A percentile compares a stretch with the other conserved stretches of the same genome.
These are phyloP conservation scores for Drosophila anomelani DNA, from an alignment of 2,888 invertebrate species.

Conservation along the genomic window DNA sequence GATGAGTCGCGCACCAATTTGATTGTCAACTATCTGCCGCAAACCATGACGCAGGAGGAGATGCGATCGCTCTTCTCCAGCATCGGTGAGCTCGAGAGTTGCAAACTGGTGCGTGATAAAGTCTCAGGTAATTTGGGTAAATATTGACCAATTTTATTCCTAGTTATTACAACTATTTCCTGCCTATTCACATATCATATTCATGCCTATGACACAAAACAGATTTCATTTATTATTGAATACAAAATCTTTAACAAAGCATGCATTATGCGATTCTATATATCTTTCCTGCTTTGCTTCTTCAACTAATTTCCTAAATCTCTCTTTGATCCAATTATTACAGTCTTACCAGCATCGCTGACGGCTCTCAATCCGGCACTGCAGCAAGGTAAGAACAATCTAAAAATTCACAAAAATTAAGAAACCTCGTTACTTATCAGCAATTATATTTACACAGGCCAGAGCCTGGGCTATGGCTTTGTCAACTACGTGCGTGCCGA, in stretches of 20 bases:
- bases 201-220: background rate
- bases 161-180: background rate
- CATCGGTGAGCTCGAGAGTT: slow-evolving; percentile 98
- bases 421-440: background rate
- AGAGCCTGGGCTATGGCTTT: slow-evolving; percentile 99
- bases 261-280: background rate
- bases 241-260: background rate
- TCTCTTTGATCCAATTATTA: slow-evolving; percentile 5
- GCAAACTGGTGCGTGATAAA: slow-evolving; percentile 98
- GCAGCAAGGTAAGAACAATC: slow-evolving; percentile 80
- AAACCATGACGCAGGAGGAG: slow-evolving; percentile 97
- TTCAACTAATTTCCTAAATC: background rate
- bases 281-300: accelerated
- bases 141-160: slow-evolving; percentile 72
- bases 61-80: slow-evolving; percentile 96
- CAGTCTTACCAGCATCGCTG: slow-evolving; percentile 84
- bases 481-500: slow-evolving; percentile 99
- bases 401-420: no score
- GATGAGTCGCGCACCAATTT: slow-evolving; percentile 98
- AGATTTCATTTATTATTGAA: background rate
- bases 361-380: slow-evolving; percentile 84
- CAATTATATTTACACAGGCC: slow-evolving; percentile 86
- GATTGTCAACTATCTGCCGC: slow-evolving; percentile 97
- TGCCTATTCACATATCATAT: background rate
- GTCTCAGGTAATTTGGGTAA: slow-evolving; percentile 90